Conservation (phyloP, 2,888 invertebrate genomes). For the Ernsta delagoae region DNA sequence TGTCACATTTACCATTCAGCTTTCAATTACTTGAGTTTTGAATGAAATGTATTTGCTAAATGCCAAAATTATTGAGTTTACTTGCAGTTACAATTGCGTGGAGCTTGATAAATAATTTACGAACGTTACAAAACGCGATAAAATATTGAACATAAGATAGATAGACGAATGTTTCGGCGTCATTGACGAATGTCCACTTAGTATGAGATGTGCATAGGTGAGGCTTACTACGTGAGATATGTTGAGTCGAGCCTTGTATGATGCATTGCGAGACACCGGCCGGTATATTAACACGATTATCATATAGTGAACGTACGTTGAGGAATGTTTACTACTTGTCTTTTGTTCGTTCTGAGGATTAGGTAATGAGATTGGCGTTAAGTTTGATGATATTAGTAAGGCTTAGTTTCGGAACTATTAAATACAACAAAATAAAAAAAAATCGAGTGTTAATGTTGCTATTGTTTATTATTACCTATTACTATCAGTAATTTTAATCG, state of each 20-base stretch:
- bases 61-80: neutral
- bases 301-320: slow-evolving; percentile 11
- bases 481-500: no score
- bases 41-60: no score
- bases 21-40: no score
- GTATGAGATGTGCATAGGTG: slow-evolving; percentile 1
- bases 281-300: slow-evolving; percentile 12
- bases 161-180: neutral
- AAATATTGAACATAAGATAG: neutral
- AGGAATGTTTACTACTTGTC: neutral
- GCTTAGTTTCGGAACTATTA: no score
- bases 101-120: neutral
- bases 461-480: no score
- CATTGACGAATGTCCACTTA: slow-evolving; percentile 1
- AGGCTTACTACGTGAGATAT: slow-evolving; percentile 6
- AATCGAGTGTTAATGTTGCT: no score
- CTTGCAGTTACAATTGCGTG: neutral
- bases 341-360: no score
- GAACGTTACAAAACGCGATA: neutral
- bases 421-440: no score
- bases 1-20: no score
- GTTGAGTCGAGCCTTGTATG: neutral
- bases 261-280: neutral
- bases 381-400: no score
- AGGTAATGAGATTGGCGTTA: no score